phyloP scores from a whole-genome alignment of 2,888 invertebrate genomes.

The Hyposoter dolosus region DNA sequence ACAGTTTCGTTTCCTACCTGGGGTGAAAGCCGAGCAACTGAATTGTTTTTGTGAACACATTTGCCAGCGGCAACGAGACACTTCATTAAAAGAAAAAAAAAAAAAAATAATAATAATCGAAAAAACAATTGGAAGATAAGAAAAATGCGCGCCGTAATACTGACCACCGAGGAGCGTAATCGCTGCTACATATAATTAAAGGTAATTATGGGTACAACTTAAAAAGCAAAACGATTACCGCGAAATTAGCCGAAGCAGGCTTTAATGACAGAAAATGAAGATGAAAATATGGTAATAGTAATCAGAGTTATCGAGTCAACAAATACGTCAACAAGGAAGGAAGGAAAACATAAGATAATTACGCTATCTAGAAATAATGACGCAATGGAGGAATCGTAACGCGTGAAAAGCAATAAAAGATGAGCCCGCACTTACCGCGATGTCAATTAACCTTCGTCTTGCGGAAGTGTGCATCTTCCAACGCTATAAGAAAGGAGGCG shows the following conservation, averaged over 20 bases:
- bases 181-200: slow-evolving; percentile 16
- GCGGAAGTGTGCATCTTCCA: slow-evolving; percentile 65
- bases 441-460: slow-evolving; percentile 71
- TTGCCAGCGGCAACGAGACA: slow-evolving; percentile 10
- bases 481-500: slow-evolving; percentile 30
- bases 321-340: slow-evolving; percentile 40
- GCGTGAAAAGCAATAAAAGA: slow-evolving; percentile 24
- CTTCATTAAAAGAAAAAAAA: not conserved
- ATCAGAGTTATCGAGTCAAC: slow-evolving; percentile 55
- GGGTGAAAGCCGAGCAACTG: slow-evolving; percentile 12
- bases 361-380: slow-evolving; percentile 13
- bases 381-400: slow-evolving; percentile 21
- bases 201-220: slow-evolving; percentile 34
- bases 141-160: slow-evolving; percentile 12
- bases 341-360: not conserved
- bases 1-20: slow-evolving; percentile 25
- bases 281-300: slow-evolving; percentile 47
- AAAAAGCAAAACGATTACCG: not conserved
- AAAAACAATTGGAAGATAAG: not conserved
- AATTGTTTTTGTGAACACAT: not conserved
- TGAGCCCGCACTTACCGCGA: slow-evolving; percentile 43
- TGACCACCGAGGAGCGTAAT: slow-evolving; percentile 21
- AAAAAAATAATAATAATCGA: not conserved
- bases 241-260: slow-evolving; percentile 6
- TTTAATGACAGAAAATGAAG: slow-evolving; percentile 56